Conservation (phyloP, 2,113 vertebrate species). For the Lophotis ruficrista region DNA sequence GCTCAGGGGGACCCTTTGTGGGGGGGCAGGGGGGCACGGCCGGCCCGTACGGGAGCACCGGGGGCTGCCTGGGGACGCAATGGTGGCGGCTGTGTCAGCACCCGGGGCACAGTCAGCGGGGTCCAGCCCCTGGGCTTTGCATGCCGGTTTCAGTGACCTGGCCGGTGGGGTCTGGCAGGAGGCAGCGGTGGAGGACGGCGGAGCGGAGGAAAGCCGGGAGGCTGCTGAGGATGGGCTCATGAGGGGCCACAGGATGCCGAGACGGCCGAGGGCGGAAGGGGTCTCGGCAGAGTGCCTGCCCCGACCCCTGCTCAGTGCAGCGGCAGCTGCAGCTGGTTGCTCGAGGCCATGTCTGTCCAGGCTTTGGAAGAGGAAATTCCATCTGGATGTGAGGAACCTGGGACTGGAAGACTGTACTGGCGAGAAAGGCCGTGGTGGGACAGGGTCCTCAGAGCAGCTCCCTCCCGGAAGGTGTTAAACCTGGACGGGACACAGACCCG, state of each 20-base stretch:
- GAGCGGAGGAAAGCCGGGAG: fast-evolving
- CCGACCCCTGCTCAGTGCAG: background rate
- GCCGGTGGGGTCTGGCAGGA: background rate
- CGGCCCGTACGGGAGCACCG: fast-evolving
- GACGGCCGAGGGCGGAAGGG: background rate
- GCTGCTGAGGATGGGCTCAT: fast-evolving
- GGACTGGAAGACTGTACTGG: background rate
- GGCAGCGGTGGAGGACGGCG: background rate
- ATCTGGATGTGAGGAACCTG: no score
- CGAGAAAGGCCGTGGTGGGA: background rate
- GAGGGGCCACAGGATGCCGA: no score
- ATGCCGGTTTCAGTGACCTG: fast-evolving
- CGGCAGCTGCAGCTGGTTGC: background rate
- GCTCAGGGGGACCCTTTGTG: fast-evolving
- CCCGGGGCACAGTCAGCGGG: background rate
- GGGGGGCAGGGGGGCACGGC: fast-evolving
- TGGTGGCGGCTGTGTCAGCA: no score
- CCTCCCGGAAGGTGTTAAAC: background rate
- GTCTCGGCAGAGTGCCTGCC: background rate
- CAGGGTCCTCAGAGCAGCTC: background rate
- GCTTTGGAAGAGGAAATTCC: background rate
- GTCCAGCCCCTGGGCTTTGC: background rate
- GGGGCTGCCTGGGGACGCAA: no score
- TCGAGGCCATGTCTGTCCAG: fast-evolving
- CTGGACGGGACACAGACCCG: fast-evolving